phyloP scores from a whole-genome alignment of 2,113 vertebrate species.

The Cyprinodon variegatus region DNA sequence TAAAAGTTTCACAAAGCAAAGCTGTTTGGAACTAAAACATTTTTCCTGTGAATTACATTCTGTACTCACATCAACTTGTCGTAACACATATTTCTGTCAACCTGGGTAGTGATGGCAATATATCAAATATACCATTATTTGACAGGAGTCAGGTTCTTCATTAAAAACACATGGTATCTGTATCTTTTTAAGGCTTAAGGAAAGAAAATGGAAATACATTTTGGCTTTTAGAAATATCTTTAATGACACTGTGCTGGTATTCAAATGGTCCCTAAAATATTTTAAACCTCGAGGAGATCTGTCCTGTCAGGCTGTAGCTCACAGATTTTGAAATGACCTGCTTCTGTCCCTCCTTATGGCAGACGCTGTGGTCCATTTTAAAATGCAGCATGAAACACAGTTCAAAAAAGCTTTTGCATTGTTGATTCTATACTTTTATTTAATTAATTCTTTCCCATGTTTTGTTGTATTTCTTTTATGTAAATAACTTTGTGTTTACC shows the following conservation, averaged over 20 bases:
- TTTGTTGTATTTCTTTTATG: too few relatives aligned
- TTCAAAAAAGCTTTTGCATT: too few relatives aligned
- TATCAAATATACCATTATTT: background rate
- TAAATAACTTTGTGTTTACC: too few relatives aligned
- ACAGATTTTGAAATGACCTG: too few relatives aligned
- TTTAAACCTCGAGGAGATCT: too few relatives aligned
- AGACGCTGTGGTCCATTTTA: too few relatives aligned
- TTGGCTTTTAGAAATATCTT: background rate
- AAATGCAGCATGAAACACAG: too few relatives aligned
- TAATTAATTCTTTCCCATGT: too few relatives aligned
- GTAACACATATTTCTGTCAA: background rate
- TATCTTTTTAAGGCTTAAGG: background rate
- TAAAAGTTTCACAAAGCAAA: constrained; percentile 21
- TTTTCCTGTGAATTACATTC: constrained; percentile 22
- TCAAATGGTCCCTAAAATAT: too few relatives aligned
- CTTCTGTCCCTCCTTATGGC: too few relatives aligned
- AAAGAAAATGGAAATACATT: background rate
- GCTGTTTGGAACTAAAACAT: constrained; percentile 10
- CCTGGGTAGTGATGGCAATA: background rate
- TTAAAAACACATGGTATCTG: background rate
- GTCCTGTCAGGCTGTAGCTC: too few relatives aligned
- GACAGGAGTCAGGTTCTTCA: background rate
- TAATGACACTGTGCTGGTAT: background rate
- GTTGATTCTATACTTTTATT: too few relatives aligned
- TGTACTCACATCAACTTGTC: background rate